Evolutionary conservation across 2,797 vertebrate species (phyloP).

Genomic region (Ispidina picta): DNA sequence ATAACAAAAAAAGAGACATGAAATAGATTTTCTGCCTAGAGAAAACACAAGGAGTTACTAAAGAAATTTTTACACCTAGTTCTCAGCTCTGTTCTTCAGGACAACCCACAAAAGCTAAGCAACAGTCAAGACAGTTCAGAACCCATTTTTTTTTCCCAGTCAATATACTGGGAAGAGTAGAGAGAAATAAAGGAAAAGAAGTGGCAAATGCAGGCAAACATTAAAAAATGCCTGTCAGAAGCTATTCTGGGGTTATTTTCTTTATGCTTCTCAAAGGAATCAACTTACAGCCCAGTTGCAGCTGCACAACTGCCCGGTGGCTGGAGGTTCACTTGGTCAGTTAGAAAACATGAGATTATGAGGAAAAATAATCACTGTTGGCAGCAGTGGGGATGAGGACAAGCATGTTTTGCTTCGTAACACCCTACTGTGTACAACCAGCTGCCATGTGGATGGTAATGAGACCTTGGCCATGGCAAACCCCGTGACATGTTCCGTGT

Average conservation of each 20-base stretch:
- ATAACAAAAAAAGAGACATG: neutral
- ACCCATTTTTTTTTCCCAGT: neutral
- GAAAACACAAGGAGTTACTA: neutral
- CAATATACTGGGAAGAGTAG: neutral
- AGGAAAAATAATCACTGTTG: conserved; percentile 15
- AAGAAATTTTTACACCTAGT: neutral
- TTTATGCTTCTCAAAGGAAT: conserved; percentile 13
- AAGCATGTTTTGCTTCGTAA: neutral
- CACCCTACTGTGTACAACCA: neutral
- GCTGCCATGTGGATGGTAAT: neutral
- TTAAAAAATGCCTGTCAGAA: neutral
- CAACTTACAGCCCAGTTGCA: neutral
- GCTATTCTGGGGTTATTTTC: neutral
- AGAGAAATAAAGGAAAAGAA: neutral
- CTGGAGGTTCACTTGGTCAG: neutral
- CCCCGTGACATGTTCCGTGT: accelerated
- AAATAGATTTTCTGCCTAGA: neutral
- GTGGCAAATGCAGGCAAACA: neutral
- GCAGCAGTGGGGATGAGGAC: conserved; percentile 8
- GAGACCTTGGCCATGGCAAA: accelerated
- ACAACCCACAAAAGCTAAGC: neutral
- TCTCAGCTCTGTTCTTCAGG: neutral
- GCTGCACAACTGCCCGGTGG: conserved; percentile 11
- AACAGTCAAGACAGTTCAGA: neutral
- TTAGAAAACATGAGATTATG: conserved; percentile 6